A percentile compares a stretch with the other conserved stretches of the same genome.
These are phyloP conservation scores for Acrocephalus kingi DNA, from an alignment of 2,113 vertebrate species.

Conservation along the genomic window DNA sequence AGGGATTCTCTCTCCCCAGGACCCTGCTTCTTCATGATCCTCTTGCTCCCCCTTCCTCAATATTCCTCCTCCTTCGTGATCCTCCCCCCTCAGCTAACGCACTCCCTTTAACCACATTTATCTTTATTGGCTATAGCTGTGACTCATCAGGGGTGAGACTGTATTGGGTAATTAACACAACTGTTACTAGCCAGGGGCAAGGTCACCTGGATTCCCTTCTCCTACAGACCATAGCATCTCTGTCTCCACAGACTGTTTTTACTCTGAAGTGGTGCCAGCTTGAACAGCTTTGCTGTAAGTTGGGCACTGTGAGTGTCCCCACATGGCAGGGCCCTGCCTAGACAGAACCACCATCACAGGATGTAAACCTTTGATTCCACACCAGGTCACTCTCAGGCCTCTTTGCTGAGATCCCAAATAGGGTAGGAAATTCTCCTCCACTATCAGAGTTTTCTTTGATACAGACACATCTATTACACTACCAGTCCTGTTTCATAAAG, in stretches of 20 bases:
- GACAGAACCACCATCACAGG: not conserved
- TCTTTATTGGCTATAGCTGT: not conserved
- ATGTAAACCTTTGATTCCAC: not conserved
- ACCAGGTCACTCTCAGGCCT: not conserved
- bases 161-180: not conserved
- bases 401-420: not conserved
- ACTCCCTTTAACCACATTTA: not conserved
- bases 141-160: not conserved
- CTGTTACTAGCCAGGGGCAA: too few species aligned
- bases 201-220: not conserved
- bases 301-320: fast-evolving
- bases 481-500: not conserved
- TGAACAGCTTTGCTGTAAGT: not conserved
- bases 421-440: not conserved
- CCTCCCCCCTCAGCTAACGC: not conserved
- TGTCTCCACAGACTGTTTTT: not conserved
- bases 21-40: not conserved
- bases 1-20: not conserved
- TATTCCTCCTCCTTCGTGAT: not conserved
- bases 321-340: not conserved
- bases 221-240: not conserved
- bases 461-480: not conserved
- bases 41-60: not conserved
- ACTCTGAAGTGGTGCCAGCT: not conserved
- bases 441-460: not conserved